Conservation (phyloP, 2,888 invertebrate genomes). For the Mythimna ferrago region DNA sequence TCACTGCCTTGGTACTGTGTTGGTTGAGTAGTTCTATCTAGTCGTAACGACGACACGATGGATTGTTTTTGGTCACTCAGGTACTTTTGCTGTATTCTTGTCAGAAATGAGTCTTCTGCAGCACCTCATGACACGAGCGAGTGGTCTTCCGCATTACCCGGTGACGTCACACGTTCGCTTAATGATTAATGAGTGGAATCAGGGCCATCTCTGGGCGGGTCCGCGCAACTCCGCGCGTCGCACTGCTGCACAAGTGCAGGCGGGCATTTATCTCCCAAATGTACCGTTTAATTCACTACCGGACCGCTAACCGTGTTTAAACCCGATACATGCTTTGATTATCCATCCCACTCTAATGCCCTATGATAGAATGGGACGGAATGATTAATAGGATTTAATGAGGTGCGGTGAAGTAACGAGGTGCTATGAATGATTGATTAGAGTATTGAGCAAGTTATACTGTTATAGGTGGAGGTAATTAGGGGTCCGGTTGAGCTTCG, state of each 20-base stretch:
- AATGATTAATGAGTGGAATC: slow-evolving; percentile 80
- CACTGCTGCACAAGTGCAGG: slow-evolving; percentile 67
- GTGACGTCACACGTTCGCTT: slow-evolving; percentile 60
- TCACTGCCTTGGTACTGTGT: neutral
- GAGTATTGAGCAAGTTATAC: slow-evolving; percentile 61
- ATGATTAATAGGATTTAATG: slow-evolving; percentile 62
- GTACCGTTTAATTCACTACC: slow-evolving; percentile 77
- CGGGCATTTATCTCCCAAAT: slow-evolving; percentile 77
- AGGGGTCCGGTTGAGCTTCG: slow-evolving; percentile 42
- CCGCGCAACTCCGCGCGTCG: slow-evolving; percentile 49
- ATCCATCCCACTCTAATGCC: slow-evolving; percentile 39
- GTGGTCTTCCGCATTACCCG: slow-evolving; percentile 36
- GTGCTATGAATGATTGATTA: slow-evolving; percentile 72
- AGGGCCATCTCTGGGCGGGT: slow-evolving; percentile 65
- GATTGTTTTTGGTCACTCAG: neutral
- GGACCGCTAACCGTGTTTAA: slow-evolving; percentile 63
- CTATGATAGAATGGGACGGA: slow-evolving; percentile 41
- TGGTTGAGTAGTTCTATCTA: no score
- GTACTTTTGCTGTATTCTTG: neutral
- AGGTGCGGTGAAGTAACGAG: slow-evolving; percentile 66
- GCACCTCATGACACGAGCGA: neutral
- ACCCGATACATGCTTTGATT: slow-evolving; percentile 49
- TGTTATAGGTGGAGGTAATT: slow-evolving; percentile 52
- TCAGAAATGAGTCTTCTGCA: slow-evolving; percentile 29
- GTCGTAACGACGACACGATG: neutral